These are phyloP conservation scores for Leptopilina drosophilae DNA, from an alignment of 2,888 invertebrate genomes.

Conservation along the genomic window DNA sequence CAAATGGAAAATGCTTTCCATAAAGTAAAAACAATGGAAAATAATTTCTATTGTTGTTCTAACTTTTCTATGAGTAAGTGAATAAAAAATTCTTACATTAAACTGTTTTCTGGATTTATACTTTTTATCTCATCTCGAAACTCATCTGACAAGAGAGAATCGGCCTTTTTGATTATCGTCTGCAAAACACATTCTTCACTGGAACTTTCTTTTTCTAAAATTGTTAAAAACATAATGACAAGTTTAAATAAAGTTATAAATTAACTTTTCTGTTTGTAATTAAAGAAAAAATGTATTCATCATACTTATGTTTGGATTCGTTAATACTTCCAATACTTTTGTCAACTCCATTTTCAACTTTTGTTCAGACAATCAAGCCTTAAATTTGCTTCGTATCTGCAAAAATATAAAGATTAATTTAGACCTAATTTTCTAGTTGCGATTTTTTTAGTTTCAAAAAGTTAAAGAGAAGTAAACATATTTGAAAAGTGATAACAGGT, in stretches of 20 bases:
- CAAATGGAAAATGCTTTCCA: too few species aligned
- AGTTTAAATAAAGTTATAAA: too few species aligned
- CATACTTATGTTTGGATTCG: neutral
- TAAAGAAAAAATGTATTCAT: neutral
- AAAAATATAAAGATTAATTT: neutral
- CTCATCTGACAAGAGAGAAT: constrained; percentile 76
- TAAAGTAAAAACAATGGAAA: too few species aligned
- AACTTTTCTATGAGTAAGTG: neutral
- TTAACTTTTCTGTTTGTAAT: too few species aligned
- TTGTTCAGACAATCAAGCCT: neutral
- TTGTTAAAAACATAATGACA: neutral
- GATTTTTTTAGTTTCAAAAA: too few species aligned
- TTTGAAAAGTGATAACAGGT: too few species aligned
- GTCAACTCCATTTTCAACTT: neutral
- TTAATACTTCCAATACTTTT: neutral
- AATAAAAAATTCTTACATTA: constrained; percentile 41
- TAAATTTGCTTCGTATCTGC: neutral
- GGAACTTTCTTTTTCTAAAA: constrained; percentile 43
- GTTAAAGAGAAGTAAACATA: too few species aligned
- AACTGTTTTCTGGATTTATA: constrained; percentile 59
- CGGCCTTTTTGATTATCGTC: constrained; percentile 61
- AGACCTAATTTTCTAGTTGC: too few species aligned
- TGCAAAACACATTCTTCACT: constrained; percentile 65
- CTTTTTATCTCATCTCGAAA: constrained; percentile 73
- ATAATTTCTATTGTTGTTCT: too few species aligned